Conservation (phyloP, 2,888 invertebrate species). For the Sesia apiformis region DNA sequence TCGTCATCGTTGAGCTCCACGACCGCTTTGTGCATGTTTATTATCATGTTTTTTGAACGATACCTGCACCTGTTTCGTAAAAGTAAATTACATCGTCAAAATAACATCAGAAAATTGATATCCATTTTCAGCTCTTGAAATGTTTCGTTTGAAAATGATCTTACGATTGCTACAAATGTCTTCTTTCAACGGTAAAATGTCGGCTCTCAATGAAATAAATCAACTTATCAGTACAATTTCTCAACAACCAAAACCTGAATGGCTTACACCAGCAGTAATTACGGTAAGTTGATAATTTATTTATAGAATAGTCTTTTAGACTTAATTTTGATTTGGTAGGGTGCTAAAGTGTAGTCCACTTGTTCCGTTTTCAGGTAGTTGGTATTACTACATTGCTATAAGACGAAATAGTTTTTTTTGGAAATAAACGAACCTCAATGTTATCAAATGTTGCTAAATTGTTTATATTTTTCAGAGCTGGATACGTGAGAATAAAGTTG, state of each 20-base stretch:
- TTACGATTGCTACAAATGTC: constrained; percentile 94
- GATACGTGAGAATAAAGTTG: constrained; percentile 96
- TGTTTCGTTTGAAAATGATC: constrained; percentile 97
- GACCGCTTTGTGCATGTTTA: constrained; percentile 17
- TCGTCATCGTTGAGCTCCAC: constrained; percentile 15
- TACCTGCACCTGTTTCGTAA: background rate
- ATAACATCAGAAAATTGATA: no score
- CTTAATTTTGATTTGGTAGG: no score
- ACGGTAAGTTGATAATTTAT: constrained; percentile 78
- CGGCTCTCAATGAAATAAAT: constrained; percentile 97
- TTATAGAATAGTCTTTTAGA: background rate
- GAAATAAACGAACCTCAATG: no score
- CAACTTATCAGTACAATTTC: constrained; percentile 94
- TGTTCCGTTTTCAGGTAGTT: no score
- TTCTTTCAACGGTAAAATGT: constrained; percentile 99
- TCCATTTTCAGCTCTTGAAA: constrained; percentile 81
- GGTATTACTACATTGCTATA: background rate
- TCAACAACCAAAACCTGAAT: constrained; percentile 93
- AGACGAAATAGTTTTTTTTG: no score
- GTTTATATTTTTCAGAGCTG: constrained; percentile 77
- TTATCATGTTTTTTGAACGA: constrained; percentile 5
- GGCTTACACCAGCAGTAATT: constrained; percentile 95
- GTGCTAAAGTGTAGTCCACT: no score
- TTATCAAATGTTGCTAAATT: no score
- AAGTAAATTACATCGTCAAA: no score